Base-by-base conservation (phyloP, 2,113 vertebrate species). In the Neotoma lepida region DNA sequence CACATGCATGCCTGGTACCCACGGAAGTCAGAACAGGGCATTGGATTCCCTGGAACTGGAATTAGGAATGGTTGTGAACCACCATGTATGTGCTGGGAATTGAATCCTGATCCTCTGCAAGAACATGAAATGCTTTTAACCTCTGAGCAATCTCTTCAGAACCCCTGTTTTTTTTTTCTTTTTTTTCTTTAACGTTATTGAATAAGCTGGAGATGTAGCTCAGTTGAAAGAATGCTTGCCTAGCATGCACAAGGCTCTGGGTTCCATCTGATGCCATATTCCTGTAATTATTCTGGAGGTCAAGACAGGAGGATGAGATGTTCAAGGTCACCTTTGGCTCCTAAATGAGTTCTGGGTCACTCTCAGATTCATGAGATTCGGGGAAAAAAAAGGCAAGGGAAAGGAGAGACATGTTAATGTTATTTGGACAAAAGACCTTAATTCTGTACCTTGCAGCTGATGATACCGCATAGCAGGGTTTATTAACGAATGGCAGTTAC, bases 381-480 rank as follows among this genome's bases (percentile, higher is more conserved):
- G 61, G 18, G 28, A 9, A 28, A 63, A 63, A 82, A 28, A 63
- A 56, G 14, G 22, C 1, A 74, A 54, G 39, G 7, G 35, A 80
- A 61, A 30, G 0, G 7, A 33, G 61, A 58, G 54, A 94, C 95
- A 88, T 90, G 82, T 49, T 86, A 95, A 81, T 90, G 61, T 66
- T 86, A 13, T 77, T 91, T 87, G 68, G 58, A 82, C 41, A 77
- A 89, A 91, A 86, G 76, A 44, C 54, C n/a, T 95, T 94, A 93
- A 87, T 96, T 94, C 56, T 88, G 49, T 86, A 63, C 84, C 82
- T 90, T n/a, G n/a, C 54, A 82, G 90, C 77, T 94, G 84, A 94
- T 1, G 12, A 90, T 89, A 58, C 54, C 63, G 61, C 76, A 73
- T 74, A 86, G 71, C 89, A 26, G 30, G 18, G 73, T 73, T 96